Base-by-base conservation (phyloP, 2,888 invertebrate genomes). In the Ennomos erosarius region DNA sequence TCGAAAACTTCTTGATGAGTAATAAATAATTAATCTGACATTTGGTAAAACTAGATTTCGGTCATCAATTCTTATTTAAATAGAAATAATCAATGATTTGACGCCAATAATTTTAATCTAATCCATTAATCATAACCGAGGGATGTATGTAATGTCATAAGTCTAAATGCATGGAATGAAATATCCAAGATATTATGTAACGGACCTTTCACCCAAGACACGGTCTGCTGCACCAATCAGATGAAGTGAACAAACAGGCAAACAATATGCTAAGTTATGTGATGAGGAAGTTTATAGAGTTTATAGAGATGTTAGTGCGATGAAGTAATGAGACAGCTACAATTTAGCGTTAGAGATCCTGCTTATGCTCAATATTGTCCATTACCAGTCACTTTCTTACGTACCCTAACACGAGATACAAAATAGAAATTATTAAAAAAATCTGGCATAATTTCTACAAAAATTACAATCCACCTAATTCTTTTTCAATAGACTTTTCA, bases 121-220 rank as follows among this genome's bases (percentile, higher is more conserved):
- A 26, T 26, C 1, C 26, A 26, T 26, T 26, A 26, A 26, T 26
- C 26, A 26, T 6, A 26, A 5, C 26, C 5, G 26, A 5, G 26
- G 26, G 26, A 6, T 26, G 1, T 6, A 26, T 26, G 6, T 26
- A 3, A 49, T 67, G 72, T 71, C 71, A 72, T 62, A 76, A 70
- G 74, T 76, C 73, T 71, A 74, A n/a, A 57, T 42, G 42, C 46
- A 57, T 62, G 67, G 55, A 40, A 51, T 56, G 38, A 45, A 37
- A 52, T 52, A 68, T 61, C 55, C 55, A 48, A 56, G 59, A 12
- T 9, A 58, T 81, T 81, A 64, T 71, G 64, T 66, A 75, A 78
- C 55, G 67, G 67, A 74, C 79, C 79, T 81, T 80, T 81, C 81
- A 81, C 79, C 75, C 60, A 62, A 67, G 67, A 53, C 61, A 65